Conservation (phyloP, 2,797 vertebrate genomes). For the Anguilla marmorata region DNA sequence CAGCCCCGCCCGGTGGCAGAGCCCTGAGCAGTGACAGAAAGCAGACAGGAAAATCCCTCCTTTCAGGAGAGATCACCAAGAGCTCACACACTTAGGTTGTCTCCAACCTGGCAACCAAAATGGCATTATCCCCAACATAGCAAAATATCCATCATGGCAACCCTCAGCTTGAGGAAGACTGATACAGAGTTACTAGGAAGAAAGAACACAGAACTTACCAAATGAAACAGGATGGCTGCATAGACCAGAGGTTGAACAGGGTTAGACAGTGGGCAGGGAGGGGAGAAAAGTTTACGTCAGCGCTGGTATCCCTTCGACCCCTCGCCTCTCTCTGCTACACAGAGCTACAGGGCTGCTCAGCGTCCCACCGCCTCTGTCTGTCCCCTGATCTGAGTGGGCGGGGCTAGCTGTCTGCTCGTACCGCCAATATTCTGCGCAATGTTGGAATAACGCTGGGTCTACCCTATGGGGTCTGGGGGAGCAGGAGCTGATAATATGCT, state of each 20-base stretch:
- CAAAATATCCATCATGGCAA: background rate
- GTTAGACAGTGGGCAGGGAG: conserved; percentile 60
- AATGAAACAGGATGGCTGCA: conserved; percentile 82
- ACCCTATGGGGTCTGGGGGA: background rate
- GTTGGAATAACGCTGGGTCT: background rate
- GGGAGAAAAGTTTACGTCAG: conserved; percentile 37
- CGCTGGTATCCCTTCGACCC: conserved; percentile 40
- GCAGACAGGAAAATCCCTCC: background rate
- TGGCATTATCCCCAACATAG: background rate
- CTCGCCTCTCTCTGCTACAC: background rate
- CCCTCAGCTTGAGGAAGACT: background rate
- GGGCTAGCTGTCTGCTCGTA: background rate
- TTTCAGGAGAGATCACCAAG: background rate
- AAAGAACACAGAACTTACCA: conserved; percentile 69
- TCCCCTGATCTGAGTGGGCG: background rate
- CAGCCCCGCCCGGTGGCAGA: background rate
- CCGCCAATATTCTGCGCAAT: background rate
- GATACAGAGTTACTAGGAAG: background rate
- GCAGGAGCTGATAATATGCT: background rate
- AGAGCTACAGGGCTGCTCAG: background rate
- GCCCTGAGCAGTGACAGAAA: background rate
- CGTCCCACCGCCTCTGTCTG: background rate
- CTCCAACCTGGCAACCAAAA: conserved; percentile 5
- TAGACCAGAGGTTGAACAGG: conserved; percentile 78
- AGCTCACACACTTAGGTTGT: background rate